Base-by-base conservation (phyloP, 2,888 invertebrate genomes). In the Sturmia bella region DNA sequence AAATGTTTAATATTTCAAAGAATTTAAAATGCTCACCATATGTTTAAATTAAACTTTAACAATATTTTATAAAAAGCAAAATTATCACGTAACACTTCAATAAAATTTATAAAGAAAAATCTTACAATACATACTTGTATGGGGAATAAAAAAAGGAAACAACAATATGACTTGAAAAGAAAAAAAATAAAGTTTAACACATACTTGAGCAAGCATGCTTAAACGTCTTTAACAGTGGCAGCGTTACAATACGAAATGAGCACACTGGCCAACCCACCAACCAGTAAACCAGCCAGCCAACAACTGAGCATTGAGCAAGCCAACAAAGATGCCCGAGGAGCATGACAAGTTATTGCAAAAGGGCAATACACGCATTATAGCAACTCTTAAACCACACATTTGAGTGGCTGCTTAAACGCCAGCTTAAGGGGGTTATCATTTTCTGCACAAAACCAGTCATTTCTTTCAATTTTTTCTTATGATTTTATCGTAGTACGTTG, bases 361-460 rank as follows among this genome's bases (percentile, higher is more conserved):
- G 81, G 81, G 74, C 81, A 82, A 82, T 82, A 78, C 64, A 78
- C 81, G 81, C 81, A 82, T 63, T 74, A 82, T 57, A 74, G 57
- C 56, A 77, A 15, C 77, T 81, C 81, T 77, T 81, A 64, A 77
- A 52, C 37, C 72, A 69, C 77, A 75, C 68, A 68, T 78, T 66
- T 69, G 77, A 82, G 81, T 82, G 64, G 78, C 54, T 78, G 77
- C 81, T 78, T 74, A 52, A 74, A 64, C 74, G n/a, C 15, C 69
- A 78, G 73, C 81, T 78, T 74, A 82, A 82, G 81, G 81, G 81
- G 74, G 73, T 78, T 78, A 78, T 82, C 77, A 64, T 45, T 74
- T 74, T 69, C n/a, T 82, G 17, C 50, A 57, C 73, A 74, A 64
- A 69, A 74, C 24, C 32, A 68, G 73, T 74, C 57, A 19, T 59